Percentiles rank a stretch among this genome's conserved stretches.
These are phyloP conservation scores for Aleiodes testaceus DNA, from an alignment of 2,888 invertebrate species.

Conservation along the genomic window DNA sequence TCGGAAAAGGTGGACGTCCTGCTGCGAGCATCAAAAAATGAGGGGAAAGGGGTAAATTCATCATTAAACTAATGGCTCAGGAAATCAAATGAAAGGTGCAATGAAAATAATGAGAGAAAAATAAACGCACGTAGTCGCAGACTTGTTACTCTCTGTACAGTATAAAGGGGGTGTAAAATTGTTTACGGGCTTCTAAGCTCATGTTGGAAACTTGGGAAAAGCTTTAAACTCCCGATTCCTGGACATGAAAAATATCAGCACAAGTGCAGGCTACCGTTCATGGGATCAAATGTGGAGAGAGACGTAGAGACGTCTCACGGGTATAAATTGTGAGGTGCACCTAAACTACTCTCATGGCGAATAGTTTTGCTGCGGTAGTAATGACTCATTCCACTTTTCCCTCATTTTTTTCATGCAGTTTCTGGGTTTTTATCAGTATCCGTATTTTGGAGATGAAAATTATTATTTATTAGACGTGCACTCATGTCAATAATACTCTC, in stretches of 20 bases:
- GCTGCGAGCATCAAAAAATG: neutral
- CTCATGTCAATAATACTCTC: too few relatives aligned
- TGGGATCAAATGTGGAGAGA: neutral
- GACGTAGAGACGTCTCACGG: slow-evolving; percentile 9
- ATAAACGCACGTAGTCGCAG: slow-evolving; percentile 11
- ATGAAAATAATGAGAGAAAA: slow-evolving; percentile 12
- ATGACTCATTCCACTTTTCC: slow-evolving; percentile 14
- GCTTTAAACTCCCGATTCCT: slow-evolving; percentile 35
- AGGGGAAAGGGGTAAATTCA: neutral
- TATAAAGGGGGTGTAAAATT: slow-evolving; percentile 21
- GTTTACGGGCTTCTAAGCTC: slow-evolving; percentile 38
- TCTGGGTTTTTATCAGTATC: neutral
- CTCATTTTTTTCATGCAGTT: neutral
- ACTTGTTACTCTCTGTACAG: slow-evolving; percentile 14
- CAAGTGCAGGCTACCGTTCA: slow-evolving; percentile 14
- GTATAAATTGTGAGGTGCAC: slow-evolving; percentile 42
- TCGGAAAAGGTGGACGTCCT: neutral
- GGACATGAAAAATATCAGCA: slow-evolving; percentile 35
- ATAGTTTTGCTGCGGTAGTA: slow-evolving; percentile 34
- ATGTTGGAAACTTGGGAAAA: slow-evolving; percentile 31
- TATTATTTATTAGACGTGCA: neutral
- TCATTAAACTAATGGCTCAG: neutral
- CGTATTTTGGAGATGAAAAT: neutral
- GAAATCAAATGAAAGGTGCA: neutral
- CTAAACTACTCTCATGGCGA: slow-evolving; percentile 35